Conservation (phyloP, 1,140 invertebrate species). For the Watersipora subatra region DNA sequence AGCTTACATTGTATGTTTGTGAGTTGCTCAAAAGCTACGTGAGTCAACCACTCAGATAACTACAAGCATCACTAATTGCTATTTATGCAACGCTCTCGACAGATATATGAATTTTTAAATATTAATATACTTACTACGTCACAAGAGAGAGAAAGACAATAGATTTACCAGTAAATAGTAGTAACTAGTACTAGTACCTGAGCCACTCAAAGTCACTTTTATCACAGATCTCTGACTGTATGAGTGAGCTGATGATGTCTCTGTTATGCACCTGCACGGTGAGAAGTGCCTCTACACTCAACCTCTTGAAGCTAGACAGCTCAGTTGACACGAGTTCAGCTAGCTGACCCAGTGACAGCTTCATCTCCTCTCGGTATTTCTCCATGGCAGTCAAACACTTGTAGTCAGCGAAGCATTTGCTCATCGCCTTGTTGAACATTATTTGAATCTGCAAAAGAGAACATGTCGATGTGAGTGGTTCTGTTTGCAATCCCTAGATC, state of each 20-base stretch:
- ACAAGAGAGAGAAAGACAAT: too few species aligned
- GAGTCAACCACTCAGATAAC: too few species aligned
- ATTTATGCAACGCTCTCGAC: too few species aligned
- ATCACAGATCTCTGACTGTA: conserved; percentile 48
- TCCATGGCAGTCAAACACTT: conserved; percentile 16
- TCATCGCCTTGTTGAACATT: conserved; percentile 35
- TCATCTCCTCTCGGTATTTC: conserved; percentile 21
- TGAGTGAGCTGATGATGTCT: conserved; percentile 50
- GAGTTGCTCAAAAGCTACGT: too few species aligned
- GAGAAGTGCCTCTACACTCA: conserved; percentile 59
- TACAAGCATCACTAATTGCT: too few species aligned
- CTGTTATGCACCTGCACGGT: conserved; percentile 75
- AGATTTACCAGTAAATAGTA: too few species aligned
- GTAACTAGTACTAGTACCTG: too few species aligned
- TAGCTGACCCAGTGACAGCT: conserved; percentile 22
- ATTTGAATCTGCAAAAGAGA: conserved; percentile 30
- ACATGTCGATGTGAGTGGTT: too few species aligned
- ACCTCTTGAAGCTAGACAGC: conserved; percentile 21
- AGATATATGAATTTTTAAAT: too few species aligned
- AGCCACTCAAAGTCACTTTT: conserved; percentile 43
- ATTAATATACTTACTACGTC: too few species aligned
- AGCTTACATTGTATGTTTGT: too few species aligned
- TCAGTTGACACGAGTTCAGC: conserved; percentile 27
- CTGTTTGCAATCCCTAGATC: too few species aligned
- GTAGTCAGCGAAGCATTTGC: conserved; percentile 19